Percentiles rank a stretch among this genome's conserved stretches.
Conservation (phyloP, 2,113 vertebrate genomes). For the Excalfactoria chinensis region DNA sequence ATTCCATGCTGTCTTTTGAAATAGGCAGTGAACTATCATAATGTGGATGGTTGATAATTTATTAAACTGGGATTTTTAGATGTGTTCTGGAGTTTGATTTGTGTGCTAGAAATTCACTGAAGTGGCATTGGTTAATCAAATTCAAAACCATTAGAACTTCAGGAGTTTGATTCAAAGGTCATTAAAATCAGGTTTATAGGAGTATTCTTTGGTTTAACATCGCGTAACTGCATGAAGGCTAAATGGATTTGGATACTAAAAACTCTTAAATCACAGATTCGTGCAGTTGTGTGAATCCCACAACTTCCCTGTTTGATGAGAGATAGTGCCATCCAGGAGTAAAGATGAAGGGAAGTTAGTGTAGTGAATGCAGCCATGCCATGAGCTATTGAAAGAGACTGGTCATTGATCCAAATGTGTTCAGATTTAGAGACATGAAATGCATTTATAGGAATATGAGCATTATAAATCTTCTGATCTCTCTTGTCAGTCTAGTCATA, state of each 20-base stretch:
- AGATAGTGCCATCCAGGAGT: background rate
- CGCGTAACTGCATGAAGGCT: background rate
- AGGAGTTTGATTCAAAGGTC: background rate
- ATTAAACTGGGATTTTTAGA: background rate
- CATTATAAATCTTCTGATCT: background rate
- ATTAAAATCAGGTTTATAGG: background rate
- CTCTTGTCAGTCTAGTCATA: background rate
- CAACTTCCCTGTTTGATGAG: accelerated
- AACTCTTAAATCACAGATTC: background rate
- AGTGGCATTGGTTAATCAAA: background rate
- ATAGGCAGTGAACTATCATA: background rate
- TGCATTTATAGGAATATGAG: background rate
- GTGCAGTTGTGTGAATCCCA: background rate
- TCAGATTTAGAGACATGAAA: background rate
- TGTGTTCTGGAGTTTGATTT: background rate
- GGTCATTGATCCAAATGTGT: background rate
- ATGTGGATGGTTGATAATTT: background rate
- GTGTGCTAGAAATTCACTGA: background rate
- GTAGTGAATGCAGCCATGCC: too few species aligned
- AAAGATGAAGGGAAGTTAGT: background rate
- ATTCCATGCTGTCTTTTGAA: background rate
- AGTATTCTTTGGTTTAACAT: background rate
- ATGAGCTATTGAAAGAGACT: background rate
- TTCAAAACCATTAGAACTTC: background rate
- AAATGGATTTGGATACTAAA: background rate